A percentile compares a stretch with the other conserved stretches of the same genome.
These are phyloP conservation scores for Caenorhabditis imperialis DNA, from an alignment of 2,888 invertebrate genomes.

Conservation along the genomic window DNA sequence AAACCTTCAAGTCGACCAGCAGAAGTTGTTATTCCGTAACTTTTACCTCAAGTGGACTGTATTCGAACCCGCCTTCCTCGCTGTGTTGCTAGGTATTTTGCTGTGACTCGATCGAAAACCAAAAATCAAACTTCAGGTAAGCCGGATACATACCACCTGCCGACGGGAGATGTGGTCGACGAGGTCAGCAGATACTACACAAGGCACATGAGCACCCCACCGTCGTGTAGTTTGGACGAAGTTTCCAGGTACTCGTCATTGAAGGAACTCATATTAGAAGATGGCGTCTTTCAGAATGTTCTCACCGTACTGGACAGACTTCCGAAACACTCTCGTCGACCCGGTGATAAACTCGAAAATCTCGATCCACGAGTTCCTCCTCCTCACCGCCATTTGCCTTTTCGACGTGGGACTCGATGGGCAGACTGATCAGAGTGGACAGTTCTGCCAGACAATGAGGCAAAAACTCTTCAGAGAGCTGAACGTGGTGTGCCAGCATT, in stretches of 20 bases:
- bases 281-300: constrained; percentile 28
- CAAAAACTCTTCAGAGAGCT: constrained; percentile 35
- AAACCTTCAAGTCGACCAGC: constrained; percentile 11
- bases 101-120: not conserved
- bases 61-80: constrained; percentile 38
- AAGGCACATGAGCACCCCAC: constrained; percentile 29
- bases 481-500: constrained; percentile 22
- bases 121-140: constrained; percentile 44
- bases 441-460: constrained; percentile 17
- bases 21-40: constrained; percentile 28
- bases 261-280: not conserved
- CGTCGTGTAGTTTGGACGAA: constrained; percentile 25
- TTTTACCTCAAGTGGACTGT: constrained; percentile 46
- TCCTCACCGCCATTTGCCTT: constrained; percentile 24
- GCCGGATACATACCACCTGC: constrained; percentile 41
- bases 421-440: constrained; percentile 26
- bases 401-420: constrained; percentile 40
- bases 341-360: constrained; percentile 37
- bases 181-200: constrained; percentile 43
- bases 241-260: constrained; percentile 23
- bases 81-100: constrained; percentile 22
- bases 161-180: constrained; percentile 41
- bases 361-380: constrained; percentile 40
- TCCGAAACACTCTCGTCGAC: constrained; percentile 37
- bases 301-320: constrained; percentile 40